Evolutionary conservation across 2,797 vertebrate genomes (phyloP).

Genomic region (Halcyon badia): DNA sequence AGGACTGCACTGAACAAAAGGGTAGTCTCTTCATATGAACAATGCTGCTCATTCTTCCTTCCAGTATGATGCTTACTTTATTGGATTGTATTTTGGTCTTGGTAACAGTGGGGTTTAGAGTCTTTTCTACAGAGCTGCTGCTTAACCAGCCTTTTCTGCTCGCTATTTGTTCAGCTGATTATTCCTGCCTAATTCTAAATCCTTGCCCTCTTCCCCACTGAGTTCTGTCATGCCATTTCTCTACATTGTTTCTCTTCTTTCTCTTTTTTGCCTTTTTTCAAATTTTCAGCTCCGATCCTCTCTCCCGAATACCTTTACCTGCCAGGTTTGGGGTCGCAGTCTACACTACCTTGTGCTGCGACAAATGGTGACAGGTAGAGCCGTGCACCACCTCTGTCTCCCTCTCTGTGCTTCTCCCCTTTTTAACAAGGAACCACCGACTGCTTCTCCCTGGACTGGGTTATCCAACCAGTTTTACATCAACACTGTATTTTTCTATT

Average conservation of each 20-base stretch:
- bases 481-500: background rate
- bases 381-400: background rate
- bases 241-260: background rate
- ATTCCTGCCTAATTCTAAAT: background rate
- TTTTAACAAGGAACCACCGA: background rate
- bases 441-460: background rate
- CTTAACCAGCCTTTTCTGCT: background rate
- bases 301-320: background rate
- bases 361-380: background rate
- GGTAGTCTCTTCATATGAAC: rapidly evolving
- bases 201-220: background rate
- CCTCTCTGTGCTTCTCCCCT: background rate
- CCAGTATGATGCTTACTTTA: background rate
- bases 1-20: background rate
- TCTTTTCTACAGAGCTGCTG: background rate
- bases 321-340: background rate
- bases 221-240: background rate
- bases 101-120: background rate
- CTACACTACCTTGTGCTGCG: background rate
- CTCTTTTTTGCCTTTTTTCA: rapidly evolving
- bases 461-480: background rate
- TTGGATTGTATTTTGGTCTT: background rate
- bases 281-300: background rate
- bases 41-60: background rate
- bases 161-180: background rate